Evolutionary conservation across 2,797 vertebrate genomes (phyloP).

Genomic region (Xenops minutus): DNA sequence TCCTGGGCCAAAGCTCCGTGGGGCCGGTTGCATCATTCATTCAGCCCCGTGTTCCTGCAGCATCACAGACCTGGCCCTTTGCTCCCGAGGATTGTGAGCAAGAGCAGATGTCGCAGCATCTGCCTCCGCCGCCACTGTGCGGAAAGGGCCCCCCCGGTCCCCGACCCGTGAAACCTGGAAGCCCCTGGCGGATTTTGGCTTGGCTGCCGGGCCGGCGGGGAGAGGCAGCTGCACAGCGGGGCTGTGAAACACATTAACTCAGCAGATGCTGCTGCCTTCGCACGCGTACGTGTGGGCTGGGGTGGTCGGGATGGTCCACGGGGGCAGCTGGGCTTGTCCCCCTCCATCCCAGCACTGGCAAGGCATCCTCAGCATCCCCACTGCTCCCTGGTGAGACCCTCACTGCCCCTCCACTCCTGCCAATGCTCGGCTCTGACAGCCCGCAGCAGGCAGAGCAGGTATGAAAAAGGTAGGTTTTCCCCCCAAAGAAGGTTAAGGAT

Average conservation of each 20-base stretch:
- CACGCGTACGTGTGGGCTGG: fast-evolving
- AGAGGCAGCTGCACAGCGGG: not conserved
- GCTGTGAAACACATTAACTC: not conserved
- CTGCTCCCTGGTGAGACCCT: not conserved
- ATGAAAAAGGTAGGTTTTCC: fast-evolving
- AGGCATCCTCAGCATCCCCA: fast-evolving
- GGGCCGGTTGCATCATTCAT: slow-evolving; percentile 6
- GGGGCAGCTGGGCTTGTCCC: not conserved
- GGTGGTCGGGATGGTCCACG: not conserved
- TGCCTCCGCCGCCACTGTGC: fast-evolving
- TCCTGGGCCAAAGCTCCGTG: not conserved
- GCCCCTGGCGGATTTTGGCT: not conserved
- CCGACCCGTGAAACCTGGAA: not conserved
- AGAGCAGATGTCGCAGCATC: slow-evolving; percentile 47
- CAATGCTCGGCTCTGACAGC: not conserved
- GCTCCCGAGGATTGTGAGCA: not conserved
- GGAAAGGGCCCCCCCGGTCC: not conserved
- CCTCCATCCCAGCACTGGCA: fast-evolving
- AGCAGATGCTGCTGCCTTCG: not conserved
- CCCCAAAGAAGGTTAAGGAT: not conserved
- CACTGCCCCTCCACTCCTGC: not conserved
- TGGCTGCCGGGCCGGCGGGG: not conserved
- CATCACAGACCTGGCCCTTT: not conserved
- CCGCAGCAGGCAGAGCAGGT: fast-evolving
- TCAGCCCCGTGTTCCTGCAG: not conserved